A percentile compares a stretch with the other conserved stretches of the same genome.
Conservation (phyloP, 2,888 invertebrate species). For the Lasioglossum pauxillum region DNA sequence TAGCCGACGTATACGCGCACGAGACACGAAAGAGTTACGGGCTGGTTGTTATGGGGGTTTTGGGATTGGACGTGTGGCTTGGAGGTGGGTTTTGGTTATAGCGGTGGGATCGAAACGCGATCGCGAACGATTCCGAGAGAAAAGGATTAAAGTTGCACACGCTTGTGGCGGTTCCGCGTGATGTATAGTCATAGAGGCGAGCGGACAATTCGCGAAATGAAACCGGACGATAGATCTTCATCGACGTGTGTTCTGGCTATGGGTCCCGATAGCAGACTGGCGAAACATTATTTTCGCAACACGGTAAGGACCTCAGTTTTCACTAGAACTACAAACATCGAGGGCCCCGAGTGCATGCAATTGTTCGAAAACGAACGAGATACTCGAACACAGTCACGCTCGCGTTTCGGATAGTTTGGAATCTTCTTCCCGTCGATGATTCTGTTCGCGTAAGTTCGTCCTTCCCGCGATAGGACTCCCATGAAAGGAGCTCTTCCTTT, state of each 20-base stretch:
- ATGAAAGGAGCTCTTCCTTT: background rate
- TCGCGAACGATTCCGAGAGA: constrained; percentile 11
- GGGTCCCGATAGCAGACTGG: constrained; percentile 56
- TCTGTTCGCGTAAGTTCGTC: background rate
- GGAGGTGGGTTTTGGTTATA: background rate
- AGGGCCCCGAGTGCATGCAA: constrained; percentile 60
- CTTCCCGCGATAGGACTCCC: background rate
- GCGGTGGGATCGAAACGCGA: background rate
- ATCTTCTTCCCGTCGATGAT: background rate
- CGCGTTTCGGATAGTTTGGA: background rate
- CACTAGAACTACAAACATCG: constrained; percentile 76
- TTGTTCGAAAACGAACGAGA: background rate
- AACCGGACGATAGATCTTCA: constrained; percentile 11
- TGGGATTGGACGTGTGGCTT: background rate
- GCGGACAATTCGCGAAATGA: background rate
- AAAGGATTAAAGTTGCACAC: background rate
- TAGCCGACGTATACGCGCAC: constrained; percentile 48
- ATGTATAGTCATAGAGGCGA: constrained; percentile 5
- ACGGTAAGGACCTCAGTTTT: constrained; percentile 70
- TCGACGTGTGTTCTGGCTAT: constrained; percentile 56
- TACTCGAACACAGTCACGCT: background rate
- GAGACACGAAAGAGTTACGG: background rate
- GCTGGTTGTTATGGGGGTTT: background rate
- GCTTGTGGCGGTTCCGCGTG: constrained; percentile 1
- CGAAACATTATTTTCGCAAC: constrained; percentile 41